Base-by-base conservation (phyloP, 2,888 invertebrate species). In the Notocelia uddmanniana region DNA sequence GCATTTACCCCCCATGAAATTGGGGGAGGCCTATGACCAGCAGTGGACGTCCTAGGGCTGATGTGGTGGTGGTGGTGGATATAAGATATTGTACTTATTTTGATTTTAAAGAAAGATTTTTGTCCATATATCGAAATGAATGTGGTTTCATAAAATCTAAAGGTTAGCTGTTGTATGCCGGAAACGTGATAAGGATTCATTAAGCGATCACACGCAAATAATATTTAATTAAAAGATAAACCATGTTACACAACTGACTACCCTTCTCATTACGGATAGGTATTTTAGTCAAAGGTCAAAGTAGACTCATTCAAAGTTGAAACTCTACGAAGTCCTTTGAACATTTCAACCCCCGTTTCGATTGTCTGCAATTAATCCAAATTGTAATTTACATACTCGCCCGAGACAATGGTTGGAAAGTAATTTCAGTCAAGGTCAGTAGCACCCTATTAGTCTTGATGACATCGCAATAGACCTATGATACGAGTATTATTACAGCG, bases 361-460 rank as follows among this genome's bases (percentile, higher is more conserved):
- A 69, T 63, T 37, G 62, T n/a, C 18, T 55, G 48, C 69, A 63
- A 64, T 69, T 69, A 69, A 64, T 62, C 26, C 63, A 57, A 21
- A 48, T 63, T 50, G 50, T n/a, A 48, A 69, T 69, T 50, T 57
- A 57, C 63, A 57, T 69, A 64, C 63, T 21, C 34, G 18, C 54
- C 23, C 21, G 55, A 69, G 45, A 63, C 69, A 69, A 69, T 60
- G 45, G 52, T 41, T 15, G 52, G 64, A 54, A 54, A 73, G 45
- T 59, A 60, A 66, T 73, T 59, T 69, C 18, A 48, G 68, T 41
- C 64, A 69, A 73, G 73, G 68, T 62, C 48, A 55, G 23, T 34
- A 26, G 18, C 48, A 18, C 45, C 69, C 69, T 50, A 73, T 74
- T 41, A 19, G 68, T 74, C 73, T 69, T 74, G 62, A 23, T 34